These are phyloP conservation scores for Drosophila aldrichi DNA, from an alignment of 2,888 invertebrate species.

Conservation along the genomic window DNA sequence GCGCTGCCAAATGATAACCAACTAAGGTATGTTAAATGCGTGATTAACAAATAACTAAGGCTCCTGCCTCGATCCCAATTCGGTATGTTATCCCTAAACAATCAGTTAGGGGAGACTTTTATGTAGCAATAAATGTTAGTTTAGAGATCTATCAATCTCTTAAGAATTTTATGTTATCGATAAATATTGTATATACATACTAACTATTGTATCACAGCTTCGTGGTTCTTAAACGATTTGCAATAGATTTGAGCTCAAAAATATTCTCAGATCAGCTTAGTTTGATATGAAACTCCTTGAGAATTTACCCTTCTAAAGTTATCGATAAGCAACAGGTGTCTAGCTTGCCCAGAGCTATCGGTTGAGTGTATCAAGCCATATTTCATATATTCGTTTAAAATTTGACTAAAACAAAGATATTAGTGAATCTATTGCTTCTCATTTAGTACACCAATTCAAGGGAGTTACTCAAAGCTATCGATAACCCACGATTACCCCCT, in stretches of 20 bases:
- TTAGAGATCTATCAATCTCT: not conserved
- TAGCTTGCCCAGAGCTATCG: no score
- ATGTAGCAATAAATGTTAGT: not conserved
- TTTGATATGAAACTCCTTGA: not conserved
- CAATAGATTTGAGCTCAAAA: not conserved
- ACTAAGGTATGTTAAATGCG: slow-evolving; percentile 76
- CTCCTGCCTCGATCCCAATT: no score
- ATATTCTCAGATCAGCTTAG: not conserved
- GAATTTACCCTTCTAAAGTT: no score
- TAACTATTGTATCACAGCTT: not conserved
- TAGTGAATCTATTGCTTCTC: no score
- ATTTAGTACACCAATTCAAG: no score
- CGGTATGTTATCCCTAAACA: not conserved
- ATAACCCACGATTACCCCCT: no score
- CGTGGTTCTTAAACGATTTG: not conserved
- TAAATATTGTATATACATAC: no score
- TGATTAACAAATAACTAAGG: not conserved
- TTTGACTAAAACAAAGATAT: no score
- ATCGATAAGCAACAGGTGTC: no score
- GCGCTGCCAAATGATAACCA: slow-evolving; percentile 85
- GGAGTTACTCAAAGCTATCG: no score
- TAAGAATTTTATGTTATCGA: not conserved
- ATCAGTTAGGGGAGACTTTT: not conserved
- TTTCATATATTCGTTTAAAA: no score
- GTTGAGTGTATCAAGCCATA: no score